phyloP scores from a whole-genome alignment of 2,888 invertebrate species.

The Meta bourneti region DNA sequence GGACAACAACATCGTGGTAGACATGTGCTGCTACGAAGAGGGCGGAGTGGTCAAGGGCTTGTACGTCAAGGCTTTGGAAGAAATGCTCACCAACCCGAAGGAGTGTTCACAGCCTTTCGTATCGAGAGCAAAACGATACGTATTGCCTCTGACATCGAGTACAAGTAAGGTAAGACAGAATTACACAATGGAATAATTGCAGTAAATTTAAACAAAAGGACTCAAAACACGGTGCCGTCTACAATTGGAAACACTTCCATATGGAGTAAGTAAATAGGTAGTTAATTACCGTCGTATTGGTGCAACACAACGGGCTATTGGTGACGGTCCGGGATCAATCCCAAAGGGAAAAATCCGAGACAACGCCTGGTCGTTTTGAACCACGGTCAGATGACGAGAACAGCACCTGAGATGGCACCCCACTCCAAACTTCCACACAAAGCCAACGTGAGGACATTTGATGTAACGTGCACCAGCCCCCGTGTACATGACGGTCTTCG shows the following conservation, averaged over 20 bases:
- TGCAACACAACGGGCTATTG: too few species aligned
- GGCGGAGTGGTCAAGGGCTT: constrained; percentile 85
- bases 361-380: too few species aligned
- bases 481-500: too few species aligned
- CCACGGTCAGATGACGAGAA: too few species aligned
- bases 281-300: too few species aligned
- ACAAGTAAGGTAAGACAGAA: constrained; percentile 5
- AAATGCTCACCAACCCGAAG: constrained; percentile 38
- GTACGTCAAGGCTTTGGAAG: constrained; percentile 62
- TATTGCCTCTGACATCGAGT: constrained; percentile 27
- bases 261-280: too few species aligned
- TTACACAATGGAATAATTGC: neutral
- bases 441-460: too few species aligned
- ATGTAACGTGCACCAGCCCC: too few species aligned
- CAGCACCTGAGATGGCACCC: too few species aligned
- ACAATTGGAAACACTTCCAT: neutral
- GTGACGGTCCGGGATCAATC: too few species aligned
- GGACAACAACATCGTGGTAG: constrained; percentile 86
- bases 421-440: too few species aligned
- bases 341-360: too few species aligned
- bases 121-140: constrained; percentile 43
- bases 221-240: neutral
- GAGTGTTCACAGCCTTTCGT: neutral
- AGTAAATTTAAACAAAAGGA: neutral
- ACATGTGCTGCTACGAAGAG: constrained; percentile 91